Percentiles rank a stretch among this genome's conserved stretches.
Evolutionary conservation across 2,113 vertebrate species (phyloP).

Genomic region (Sorex fumeus): DNA sequence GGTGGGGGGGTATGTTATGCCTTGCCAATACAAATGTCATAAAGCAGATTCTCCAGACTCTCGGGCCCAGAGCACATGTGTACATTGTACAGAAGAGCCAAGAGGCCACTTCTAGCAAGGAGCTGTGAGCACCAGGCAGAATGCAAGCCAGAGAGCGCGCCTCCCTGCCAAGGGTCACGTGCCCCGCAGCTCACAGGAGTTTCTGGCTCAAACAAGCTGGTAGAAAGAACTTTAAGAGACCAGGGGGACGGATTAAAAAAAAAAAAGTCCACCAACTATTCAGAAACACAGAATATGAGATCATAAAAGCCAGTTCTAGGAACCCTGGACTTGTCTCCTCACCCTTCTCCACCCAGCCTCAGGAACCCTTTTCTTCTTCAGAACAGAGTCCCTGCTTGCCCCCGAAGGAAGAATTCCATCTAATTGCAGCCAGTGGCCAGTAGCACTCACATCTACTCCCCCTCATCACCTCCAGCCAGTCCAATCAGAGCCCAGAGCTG

Average conservation of each 20-base stretch:
- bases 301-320: background rate
- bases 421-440: no score
- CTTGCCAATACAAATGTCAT: background rate
- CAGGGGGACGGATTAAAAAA: background rate
- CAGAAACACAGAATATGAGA: background rate
- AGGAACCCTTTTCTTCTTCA: background rate
- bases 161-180: slow-evolving; percentile 45
- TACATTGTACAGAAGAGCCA: slow-evolving; percentile 43
- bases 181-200: background rate
- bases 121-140: background rate
- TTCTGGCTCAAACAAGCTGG: background rate
- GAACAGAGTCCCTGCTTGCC: background rate
- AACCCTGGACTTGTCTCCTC: background rate
- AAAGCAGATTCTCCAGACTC: background rate
- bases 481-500: background rate
- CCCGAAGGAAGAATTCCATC: background rate
- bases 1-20: no score
- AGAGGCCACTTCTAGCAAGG: slow-evolving; percentile 37
- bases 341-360: no score
- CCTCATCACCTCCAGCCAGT: background rate
- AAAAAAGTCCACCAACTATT: background rate
- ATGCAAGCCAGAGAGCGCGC: background rate
- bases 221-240: slow-evolving; percentile 3
- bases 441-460: no score
- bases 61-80: background rate